Evolutionary conservation across 2,797 vertebrate genomes (phyloP).

Genomic region (Poeciliopsis paucimaculata): DNA sequence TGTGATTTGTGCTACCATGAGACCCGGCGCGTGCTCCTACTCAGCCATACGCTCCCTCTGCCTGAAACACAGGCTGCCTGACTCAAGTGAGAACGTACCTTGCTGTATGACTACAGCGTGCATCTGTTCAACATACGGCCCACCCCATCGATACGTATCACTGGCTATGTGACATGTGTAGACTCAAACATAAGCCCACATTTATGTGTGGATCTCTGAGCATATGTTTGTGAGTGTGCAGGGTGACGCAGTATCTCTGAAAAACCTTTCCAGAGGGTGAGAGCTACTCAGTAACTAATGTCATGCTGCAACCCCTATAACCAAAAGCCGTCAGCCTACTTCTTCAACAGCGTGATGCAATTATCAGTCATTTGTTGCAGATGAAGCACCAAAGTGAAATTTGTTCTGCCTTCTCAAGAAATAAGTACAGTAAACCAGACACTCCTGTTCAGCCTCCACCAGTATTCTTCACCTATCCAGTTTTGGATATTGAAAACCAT

Average conservation of each 20-base stretch:
- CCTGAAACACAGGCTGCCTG: constrained; percentile 3
- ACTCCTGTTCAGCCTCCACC: too few species aligned
- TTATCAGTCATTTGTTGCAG: constrained; percentile 14
- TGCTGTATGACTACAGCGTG: not conserved
- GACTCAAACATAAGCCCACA: not conserved
- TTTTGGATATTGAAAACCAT: not conserved
- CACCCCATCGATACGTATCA: constrained; percentile 15
- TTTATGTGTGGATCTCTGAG: constrained; percentile 6
- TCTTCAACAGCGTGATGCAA: constrained; percentile 2
- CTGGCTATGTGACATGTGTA: not conserved
- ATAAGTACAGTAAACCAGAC: not conserved
- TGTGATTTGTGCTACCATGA: constrained; percentile 7
- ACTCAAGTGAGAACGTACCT: constrained; percentile 6
- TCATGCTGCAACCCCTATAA: constrained; percentile 36
- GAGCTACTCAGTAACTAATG: constrained; percentile 34
- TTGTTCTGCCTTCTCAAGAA: not conserved
- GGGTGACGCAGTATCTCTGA: constrained; percentile 24
- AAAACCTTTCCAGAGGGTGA: constrained; percentile 22
- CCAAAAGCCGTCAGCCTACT: constrained; percentile 13
- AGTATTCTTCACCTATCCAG: not conserved
- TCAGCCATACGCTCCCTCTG: constrained; percentile 40
- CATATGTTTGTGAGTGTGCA: not conserved
- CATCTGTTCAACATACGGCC: constrained; percentile 27
- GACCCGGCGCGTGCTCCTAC: constrained; percentile 34
- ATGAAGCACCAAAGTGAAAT: constrained; percentile 7